These are phyloP conservation scores for Sminthopsis crassicaudata DNA, from an alignment of 2,113 vertebrate genomes.

Conservation along the genomic window DNA sequence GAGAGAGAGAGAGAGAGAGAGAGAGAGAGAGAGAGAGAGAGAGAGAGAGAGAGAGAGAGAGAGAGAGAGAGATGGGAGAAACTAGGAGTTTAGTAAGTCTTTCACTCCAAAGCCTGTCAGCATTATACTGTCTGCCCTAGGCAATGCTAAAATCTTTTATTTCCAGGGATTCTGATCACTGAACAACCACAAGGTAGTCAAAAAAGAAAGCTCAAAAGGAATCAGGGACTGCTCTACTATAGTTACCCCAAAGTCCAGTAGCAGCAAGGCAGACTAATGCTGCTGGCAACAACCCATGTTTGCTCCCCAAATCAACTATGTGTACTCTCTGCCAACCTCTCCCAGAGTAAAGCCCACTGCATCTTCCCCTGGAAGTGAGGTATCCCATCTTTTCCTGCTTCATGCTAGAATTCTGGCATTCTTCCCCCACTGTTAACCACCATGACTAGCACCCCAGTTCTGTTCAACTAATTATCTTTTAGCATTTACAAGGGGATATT, in stretches of 20 bases:
- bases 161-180: background rate
- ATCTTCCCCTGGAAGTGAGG: background rate
- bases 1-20: too few relatives aligned
- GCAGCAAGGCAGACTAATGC: background rate
- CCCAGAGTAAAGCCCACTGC: background rate
- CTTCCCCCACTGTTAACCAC: background rate
- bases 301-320: background rate
- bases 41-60: too few relatives aligned
- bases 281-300: background rate
- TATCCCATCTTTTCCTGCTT: background rate
- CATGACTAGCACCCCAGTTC: background rate
- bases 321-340: background rate
- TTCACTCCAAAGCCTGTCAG: background rate
- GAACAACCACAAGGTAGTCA: background rate
- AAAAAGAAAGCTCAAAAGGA: background rate
- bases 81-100: background rate
- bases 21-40: too few relatives aligned
- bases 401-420: background rate
- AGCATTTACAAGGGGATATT: background rate
- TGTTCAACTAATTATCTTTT: background rate
- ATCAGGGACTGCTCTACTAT: background rate
- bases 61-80: background rate
- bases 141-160: background rate
- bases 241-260: background rate
- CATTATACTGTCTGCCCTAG: background rate